Evolutionary conservation across 2,113 vertebrate species (phyloP).

Genomic region (Atherinomorus stipes): DNA sequence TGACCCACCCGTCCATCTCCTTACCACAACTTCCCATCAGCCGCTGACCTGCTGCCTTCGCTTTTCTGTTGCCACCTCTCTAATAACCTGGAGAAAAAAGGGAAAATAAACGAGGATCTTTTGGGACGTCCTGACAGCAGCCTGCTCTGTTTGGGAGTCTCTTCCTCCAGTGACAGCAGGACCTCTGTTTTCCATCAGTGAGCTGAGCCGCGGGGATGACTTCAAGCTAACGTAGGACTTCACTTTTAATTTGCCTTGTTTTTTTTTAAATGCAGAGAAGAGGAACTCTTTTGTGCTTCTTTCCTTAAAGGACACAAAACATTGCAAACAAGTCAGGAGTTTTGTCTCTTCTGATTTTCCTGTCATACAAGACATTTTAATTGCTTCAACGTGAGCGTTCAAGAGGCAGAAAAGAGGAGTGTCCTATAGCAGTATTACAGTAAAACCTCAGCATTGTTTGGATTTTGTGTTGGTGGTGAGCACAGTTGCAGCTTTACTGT

Average conservation of each 20-base stretch:
- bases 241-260: slow-evolving; percentile 8
- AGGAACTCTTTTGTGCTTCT: slow-evolving; percentile 37
- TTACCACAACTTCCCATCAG: slow-evolving; percentile 87
- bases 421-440: slow-evolving; percentile 47
- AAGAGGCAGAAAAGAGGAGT: slow-evolving; percentile 30
- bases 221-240: slow-evolving; percentile 14
- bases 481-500: slow-evolving; percentile 65
- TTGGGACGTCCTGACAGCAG: slow-evolving; percentile 20
- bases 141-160: slow-evolving; percentile 36
- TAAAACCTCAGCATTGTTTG: slow-evolving; percentile 63
- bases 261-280: slow-evolving; percentile 25
- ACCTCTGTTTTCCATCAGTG: slow-evolving; percentile 28
- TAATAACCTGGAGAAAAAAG: slow-evolving; percentile 22
- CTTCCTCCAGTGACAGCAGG: slow-evolving; percentile 16
- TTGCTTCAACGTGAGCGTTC: slow-evolving; percentile 48
- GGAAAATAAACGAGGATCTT: background rate
- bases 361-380: slow-evolving; percentile 10
- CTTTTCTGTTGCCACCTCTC: background rate
- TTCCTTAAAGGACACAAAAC: slow-evolving; percentile 40
- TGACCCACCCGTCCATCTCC: slow-evolving; percentile 85
- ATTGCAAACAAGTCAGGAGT: slow-evolving; percentile 48
- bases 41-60: slow-evolving; percentile 74
- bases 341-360: slow-evolving; percentile 27
- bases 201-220: slow-evolving; percentile 30
- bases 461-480: slow-evolving; percentile 44